Conservation (phyloP, 2,888 invertebrate species). For the Mythimna lalbum region DNA sequence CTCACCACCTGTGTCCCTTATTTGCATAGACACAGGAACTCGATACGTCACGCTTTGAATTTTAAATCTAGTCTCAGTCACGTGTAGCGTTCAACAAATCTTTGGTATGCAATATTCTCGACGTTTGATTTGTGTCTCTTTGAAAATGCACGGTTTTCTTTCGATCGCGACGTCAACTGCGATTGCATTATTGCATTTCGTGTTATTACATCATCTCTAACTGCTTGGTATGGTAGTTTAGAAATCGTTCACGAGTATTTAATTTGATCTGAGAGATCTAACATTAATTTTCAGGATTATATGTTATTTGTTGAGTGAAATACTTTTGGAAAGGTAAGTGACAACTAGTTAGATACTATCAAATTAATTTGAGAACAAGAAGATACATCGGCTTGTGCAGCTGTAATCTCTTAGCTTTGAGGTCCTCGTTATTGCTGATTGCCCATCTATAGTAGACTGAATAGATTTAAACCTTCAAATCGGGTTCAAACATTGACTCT, state of each 20-base stretch:
- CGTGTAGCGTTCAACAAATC: slow-evolving; percentile 21
- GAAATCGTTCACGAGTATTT: neutral
- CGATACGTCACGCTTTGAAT: slow-evolving; percentile 54
- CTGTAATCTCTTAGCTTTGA: no score
- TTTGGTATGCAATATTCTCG: slow-evolving; percentile 37
- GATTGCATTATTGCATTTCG: neutral
- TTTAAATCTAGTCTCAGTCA: slow-evolving; percentile 53
- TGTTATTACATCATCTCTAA: neutral
- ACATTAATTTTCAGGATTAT: slow-evolving; percentile 13
- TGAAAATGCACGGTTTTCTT: slow-evolving; percentile 7
- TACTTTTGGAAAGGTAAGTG: slow-evolving; percentile 5
- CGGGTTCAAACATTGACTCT: no score
- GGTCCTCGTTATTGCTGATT: no score
- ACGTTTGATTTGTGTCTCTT: slow-evolving; percentile 3
- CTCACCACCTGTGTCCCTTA: slow-evolving; percentile 24
- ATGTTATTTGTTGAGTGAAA: neutral
- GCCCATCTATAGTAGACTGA: no score
- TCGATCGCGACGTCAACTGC: neutral
- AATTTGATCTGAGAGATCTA: slow-evolving; percentile 9
- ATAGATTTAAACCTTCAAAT: no score
- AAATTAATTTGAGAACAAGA: neutral
- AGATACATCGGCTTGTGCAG: neutral
- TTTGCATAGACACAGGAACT: slow-evolving; percentile 33
- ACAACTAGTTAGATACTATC: neutral
- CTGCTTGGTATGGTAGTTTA: neutral